phyloP scores from a whole-genome alignment of 2,113 vertebrate genomes.

The Danio rerio region GRCz12tu NC_133188.1:52002001-52002500 shows the following conservation, averaged over 20 bases:
- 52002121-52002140: no score
- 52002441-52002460: slow-evolving; percentile 18
- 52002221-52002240: no score
- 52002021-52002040: slow-evolving; percentile 10
- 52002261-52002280: no score
- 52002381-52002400: neutral
- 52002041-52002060: neutral
- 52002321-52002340: neutral
- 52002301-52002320: neutral
- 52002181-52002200: no score
- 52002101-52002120: neutral
- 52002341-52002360: neutral
- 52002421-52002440: no score
- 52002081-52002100: neutral
- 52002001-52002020: no score
- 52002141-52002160: no score
- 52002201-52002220: no score
- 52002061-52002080: no score
- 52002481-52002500: slow-evolving; percentile 16
- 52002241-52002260: no score
- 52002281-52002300: no score
- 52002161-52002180: no score
- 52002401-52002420: neutral
- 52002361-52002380: neutral
- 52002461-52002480: neutral